Evolutionary conservation across 2,113 vertebrate species (phyloP), one percentile per base, ranked within the genome.

Genomic region (Dipodomys stephensi): DNA sequence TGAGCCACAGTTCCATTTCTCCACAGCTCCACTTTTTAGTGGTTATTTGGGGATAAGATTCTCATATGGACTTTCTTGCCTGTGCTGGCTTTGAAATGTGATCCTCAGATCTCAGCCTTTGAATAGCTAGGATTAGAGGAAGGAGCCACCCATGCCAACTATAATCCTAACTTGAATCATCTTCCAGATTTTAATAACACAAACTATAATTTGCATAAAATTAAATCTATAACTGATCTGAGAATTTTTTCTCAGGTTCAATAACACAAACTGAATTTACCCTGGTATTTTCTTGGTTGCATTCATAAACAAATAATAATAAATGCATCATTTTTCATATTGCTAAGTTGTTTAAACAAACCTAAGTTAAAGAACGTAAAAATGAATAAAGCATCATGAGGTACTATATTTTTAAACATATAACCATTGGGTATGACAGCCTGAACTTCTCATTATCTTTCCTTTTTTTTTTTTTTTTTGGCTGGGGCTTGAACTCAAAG

Each of bases 161-260:
- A 49, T 11, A 49, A 49, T 49, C 49, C 4, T 49, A 49, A 49
- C 49, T 11, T 12, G 12, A 49, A 49, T 49, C 62, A 57, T 62
- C 69, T 80, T 92, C 39, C 83, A 76, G 71, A 76, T 73, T 78
- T 86, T 81, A 86, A 60, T n/a, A 82, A 64, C 35, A 49, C 49
- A 46, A 93, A 65, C 78, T 92, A 35, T 2, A 86, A 72, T n/a
- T 11, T 67, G 79, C 30, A 82, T 83, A 85, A 73, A 86, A 53
- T 46, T 53, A 9, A 81, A 82, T 76, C 62, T 64, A 6, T 12
- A 78, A 72, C 46, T 57, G 1, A 27, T 78, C 72, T 79, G 4
- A 39, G 28, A 92, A 85, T 83, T 90, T 83, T 49, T 73, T 74
- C 53, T 87, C 13, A 78, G 39, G 30, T 92, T 93, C 62, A 86